A percentile compares a stretch with the other conserved stretches of the same genome.
Conservation (phyloP, 2,113 vertebrate genomes). For the Microcebus griseorufus region DNA sequence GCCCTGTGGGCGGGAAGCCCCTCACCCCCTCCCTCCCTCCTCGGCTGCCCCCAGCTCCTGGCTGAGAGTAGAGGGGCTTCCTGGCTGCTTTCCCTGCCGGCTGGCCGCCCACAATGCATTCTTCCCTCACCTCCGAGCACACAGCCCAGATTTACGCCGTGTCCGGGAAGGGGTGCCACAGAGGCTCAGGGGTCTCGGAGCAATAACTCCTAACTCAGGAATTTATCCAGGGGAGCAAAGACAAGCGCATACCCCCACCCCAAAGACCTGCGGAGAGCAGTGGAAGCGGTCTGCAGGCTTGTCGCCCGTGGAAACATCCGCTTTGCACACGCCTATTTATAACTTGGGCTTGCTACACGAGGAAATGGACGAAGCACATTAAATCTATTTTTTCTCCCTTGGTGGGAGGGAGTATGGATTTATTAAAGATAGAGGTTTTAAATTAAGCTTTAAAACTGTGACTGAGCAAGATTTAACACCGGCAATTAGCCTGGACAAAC, state of each 20-base stretch:
- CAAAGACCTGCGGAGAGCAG: slow-evolving; percentile 56
- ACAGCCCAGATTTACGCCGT: slow-evolving; percentile 77
- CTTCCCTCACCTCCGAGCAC: slow-evolving; percentile 58
- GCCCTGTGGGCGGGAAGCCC: accelerated
- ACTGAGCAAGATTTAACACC: slow-evolving; percentile 84
- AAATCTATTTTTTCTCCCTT: slow-evolving; percentile 68
- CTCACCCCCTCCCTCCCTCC: accelerated
- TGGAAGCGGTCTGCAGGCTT: slow-evolving; percentile 58
- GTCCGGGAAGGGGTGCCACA: slow-evolving; percentile 68
- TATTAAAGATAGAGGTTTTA: slow-evolving; percentile 85
- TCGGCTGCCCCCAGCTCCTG: not conserved
- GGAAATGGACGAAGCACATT: slow-evolving; percentile 78
- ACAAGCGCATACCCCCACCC: slow-evolving; percentile 74
- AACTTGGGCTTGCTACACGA: slow-evolving; percentile 70
- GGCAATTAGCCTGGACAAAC: slow-evolving; percentile 86
- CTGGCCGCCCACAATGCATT: slow-evolving; percentile 60
- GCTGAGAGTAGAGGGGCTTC: not conserved
- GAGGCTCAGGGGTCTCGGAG: slow-evolving; percentile 74
- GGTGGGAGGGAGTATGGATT: slow-evolving; percentile 79
- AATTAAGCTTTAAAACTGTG: slow-evolving; percentile 86
- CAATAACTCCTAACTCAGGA: slow-evolving; percentile 82
- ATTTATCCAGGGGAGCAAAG: slow-evolving; percentile 75
- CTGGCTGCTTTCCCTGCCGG: not conserved
- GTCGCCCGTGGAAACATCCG: slow-evolving; percentile 59
- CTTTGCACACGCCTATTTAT: slow-evolving; percentile 72